Evolutionary conservation across 2,888 invertebrate genomes (phyloP).

Genomic region (Stenoptilia bipunctidactyla): DNA sequence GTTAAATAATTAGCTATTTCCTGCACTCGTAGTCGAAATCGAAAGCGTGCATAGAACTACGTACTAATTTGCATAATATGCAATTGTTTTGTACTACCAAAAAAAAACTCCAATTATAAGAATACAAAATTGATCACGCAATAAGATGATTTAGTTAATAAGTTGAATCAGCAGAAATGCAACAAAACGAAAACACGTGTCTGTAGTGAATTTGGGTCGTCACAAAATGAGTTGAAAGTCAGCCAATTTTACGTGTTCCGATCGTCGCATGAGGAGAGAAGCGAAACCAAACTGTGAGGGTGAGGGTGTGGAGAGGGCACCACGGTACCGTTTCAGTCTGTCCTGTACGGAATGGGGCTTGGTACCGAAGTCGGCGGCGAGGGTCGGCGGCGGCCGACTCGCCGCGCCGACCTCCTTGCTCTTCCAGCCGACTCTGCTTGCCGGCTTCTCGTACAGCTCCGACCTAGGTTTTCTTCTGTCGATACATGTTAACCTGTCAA

Average conservation of each 20-base stretch:
- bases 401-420: slow-evolving; percentile 40
- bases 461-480: slow-evolving; percentile 60
- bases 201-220: no score
- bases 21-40: neutral
- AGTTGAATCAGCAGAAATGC: no score
- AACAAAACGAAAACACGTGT: no score
- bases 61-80: neutral
- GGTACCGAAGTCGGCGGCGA: slow-evolving; percentile 44
- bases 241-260: no score
- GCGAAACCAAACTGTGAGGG: neutral
- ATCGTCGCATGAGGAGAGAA: neutral
- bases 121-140: no score
- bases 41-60: neutral
- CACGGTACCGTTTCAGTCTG: slow-evolving; percentile 53
- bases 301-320: slow-evolving; percentile 5
- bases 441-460: slow-evolving; percentile 34
- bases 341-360: slow-evolving; percentile 40
- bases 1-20: neutral
- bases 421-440: slow-evolving; percentile 38
- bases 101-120: no score
- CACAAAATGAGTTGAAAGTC: no score
- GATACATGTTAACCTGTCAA: slow-evolving; percentile 13
- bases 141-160: no score
- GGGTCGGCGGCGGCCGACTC: slow-evolving; percentile 46
- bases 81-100: no score